A percentile compares a stretch with the other conserved stretches of the same genome.
phyloP scores from a whole-genome alignment of 1,140 invertebrate species.

The Colletes latitarsis region DNA sequence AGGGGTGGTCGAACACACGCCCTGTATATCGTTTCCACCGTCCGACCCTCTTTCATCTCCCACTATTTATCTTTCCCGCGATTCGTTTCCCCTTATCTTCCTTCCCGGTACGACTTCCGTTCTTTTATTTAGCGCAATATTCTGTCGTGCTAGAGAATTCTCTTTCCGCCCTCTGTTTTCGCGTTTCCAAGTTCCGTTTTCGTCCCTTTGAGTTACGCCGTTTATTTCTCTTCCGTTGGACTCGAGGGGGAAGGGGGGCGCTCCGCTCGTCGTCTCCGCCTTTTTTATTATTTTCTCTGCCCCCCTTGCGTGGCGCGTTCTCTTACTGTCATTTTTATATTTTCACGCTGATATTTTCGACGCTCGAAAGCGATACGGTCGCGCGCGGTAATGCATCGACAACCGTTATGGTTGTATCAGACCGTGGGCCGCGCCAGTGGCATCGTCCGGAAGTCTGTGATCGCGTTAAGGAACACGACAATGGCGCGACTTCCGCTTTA shows the following conservation, averaged over 20 bases:
- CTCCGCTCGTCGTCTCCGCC: not conserved
- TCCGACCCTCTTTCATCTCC: conserved; percentile 36
- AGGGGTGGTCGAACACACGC: no score
- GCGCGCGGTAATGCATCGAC: not conserved
- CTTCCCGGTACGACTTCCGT: conserved; percentile 25
- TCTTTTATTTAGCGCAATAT: conserved; percentile 38
- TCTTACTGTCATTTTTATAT: no score
- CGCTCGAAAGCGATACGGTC: no score
- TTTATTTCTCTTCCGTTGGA: not conserved
- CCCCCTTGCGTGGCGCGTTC: no score
- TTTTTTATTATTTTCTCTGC: not conserved
- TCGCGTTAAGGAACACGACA: conserved; percentile 38
- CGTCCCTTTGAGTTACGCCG: not conserved
- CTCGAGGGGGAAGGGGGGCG: no score
- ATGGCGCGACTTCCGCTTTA: conserved; percentile 22
- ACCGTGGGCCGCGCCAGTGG: not conserved
- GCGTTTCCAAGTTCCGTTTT: not conserved
- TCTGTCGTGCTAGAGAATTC: not conserved
- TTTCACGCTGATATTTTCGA: no score
- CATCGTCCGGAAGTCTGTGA: conserved; percentile 9
- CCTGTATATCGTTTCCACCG: conserved; percentile 29
- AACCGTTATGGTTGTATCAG: conserved; percentile 4
- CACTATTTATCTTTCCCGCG: conserved; percentile 48
- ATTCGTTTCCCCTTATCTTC: conserved; percentile 42
- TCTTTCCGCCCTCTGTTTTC: not conserved